Percentiles rank a stretch among this genome's conserved stretches.
These are phyloP conservation scores for Acanthurus tractus DNA, from an alignment of 2,797 vertebrate species.

Conservation along the genomic window DNA sequence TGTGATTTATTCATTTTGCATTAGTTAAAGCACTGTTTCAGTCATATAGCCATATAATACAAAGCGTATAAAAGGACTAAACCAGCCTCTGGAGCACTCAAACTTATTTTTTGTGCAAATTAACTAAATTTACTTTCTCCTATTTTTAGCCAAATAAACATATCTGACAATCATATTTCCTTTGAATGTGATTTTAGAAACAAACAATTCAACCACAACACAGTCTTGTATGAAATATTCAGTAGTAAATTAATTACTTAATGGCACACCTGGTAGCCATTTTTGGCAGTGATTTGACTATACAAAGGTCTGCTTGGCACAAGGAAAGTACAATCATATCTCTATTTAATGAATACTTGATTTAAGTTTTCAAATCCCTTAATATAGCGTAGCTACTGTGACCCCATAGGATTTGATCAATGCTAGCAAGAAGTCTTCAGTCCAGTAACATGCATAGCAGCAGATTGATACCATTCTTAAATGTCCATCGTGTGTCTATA, in stretches of 20 bases:
- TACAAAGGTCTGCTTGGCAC: constrained; percentile 13
- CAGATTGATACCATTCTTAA: background rate
- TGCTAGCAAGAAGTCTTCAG: background rate
- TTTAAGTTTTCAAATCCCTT: constrained; percentile 8
- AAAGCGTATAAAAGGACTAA: background rate
- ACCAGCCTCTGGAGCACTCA: background rate
- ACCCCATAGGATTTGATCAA: background rate
- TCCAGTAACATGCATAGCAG: background rate
- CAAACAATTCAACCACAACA: constrained; percentile 1
- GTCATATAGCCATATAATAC: constrained; percentile 11
- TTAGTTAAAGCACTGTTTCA: constrained; percentile 18
- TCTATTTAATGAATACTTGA: constrained; percentile 28
- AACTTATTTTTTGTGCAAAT: background rate
- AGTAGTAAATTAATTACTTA: constrained; percentile 7
- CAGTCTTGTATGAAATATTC: constrained; percentile 15
- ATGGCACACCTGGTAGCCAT: constrained; percentile 2
- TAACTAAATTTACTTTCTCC: no score
- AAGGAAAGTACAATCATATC: background rate
- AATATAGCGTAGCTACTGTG: background rate
- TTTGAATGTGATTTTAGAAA: constrained; percentile 9
- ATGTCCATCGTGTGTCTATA: no score
- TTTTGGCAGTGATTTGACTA: constrained; percentile 34
- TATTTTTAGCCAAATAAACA: no score
- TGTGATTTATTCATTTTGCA: constrained; percentile 25
- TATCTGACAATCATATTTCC: background rate